Conservation (phyloP, 2,888 invertebrate genomes). For the Meandrusa payeni region DNA sequence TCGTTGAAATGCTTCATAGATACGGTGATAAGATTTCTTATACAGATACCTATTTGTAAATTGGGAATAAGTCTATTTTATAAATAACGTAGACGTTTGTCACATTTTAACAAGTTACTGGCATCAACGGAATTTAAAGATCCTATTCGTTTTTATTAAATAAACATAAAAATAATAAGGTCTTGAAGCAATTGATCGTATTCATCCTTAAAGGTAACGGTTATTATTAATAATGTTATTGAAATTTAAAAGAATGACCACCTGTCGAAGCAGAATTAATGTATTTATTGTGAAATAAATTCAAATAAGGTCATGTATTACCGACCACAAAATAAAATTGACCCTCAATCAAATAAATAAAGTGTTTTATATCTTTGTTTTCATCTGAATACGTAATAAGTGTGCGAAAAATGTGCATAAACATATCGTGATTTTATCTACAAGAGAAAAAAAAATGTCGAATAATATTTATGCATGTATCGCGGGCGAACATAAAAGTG, state of each 20-base stretch:
- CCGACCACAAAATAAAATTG: conserved; percentile 1
- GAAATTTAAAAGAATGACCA: conserved; percentile 3
- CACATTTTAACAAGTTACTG: too few relatives aligned
- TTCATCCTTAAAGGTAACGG: too few relatives aligned
- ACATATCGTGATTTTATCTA: conserved; percentile 1
- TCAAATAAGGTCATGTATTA: background rate
- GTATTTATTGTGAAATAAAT: conserved; percentile 5
- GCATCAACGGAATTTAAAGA: too few relatives aligned
- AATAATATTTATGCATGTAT: background rate
- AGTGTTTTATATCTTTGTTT: conserved; percentile 11
- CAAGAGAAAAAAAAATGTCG: background rate
- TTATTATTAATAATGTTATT: too few relatives aligned
- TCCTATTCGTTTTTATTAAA: too few relatives aligned
- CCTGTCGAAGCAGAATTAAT: conserved; percentile 3
- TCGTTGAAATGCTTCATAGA: conserved; percentile 47
- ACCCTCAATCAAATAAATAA: conserved; percentile 9
- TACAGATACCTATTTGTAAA: conserved; percentile 28
- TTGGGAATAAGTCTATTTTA: background rate
- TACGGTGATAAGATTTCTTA: conserved; percentile 38
- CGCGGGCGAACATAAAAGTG: conserved; percentile 2
- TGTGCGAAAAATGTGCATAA: conserved; percentile 2
- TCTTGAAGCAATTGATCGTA: too few relatives aligned
- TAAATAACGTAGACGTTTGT: too few relatives aligned
- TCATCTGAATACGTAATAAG: conserved; percentile 1
- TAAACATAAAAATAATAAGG: too few relatives aligned